These are phyloP conservation scores for Sylvia borin DNA, from an alignment of 2,797 vertebrate species.

Conservation along the genomic window DNA sequence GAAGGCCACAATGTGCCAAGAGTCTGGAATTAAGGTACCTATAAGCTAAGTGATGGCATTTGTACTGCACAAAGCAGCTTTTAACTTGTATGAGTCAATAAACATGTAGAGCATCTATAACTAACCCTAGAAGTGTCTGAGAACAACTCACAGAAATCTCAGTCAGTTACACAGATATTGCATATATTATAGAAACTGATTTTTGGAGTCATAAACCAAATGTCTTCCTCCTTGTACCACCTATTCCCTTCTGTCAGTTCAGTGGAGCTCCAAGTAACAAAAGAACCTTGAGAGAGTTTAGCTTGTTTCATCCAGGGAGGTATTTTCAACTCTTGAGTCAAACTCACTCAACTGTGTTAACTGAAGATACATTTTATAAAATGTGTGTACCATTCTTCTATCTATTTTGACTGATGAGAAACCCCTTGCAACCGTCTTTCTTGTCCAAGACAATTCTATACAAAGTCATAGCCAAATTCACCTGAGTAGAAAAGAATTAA, in stretches of 20 bases:
- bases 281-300: background rate
- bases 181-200: background rate
- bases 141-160: background rate
- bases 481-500: background rate
- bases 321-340: background rate
- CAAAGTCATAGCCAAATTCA: background rate
- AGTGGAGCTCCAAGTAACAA: background rate
- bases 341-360: background rate
- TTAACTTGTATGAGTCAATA: background rate
- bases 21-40: background rate
- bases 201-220: background rate
- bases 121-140: background rate
- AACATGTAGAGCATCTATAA: accelerated
- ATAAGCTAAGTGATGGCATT: background rate
- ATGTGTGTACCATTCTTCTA: background rate
- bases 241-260: background rate
- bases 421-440: background rate
- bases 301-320: background rate
- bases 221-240: background rate
- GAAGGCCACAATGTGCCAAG: background rate
- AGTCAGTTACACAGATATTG: background rate
- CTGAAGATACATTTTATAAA: background rate
- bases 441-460: background rate
- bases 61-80: background rate
- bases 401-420: background rate